A percentile compares a stretch with the other conserved stretches of the same genome.
These are phyloP conservation scores for Melolontha melolontha DNA, from an alignment of 2,888 invertebrate species.

Conservation along the genomic window DNA sequence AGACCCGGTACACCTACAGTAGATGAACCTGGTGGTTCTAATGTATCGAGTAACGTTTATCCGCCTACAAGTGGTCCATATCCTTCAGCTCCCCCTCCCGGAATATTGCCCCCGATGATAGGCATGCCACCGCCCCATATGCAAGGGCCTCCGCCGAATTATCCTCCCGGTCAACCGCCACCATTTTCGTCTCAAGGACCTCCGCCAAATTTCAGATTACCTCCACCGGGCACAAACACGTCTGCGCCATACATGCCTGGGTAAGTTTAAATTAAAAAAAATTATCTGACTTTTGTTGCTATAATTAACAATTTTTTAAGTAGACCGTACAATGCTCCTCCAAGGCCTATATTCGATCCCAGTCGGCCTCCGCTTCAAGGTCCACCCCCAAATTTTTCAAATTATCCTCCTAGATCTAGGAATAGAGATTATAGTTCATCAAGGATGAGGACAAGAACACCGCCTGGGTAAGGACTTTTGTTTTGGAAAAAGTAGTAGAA, in stretches of 20 bases:
- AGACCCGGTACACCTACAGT: slow-evolving; percentile 80
- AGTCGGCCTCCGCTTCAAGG: slow-evolving; percentile 60
- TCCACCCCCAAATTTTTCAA: slow-evolving; percentile 58
- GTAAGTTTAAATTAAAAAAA: slow-evolving; percentile 51
- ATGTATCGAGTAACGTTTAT: slow-evolving; percentile 35
- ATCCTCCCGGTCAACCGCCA: slow-evolving; percentile 53
- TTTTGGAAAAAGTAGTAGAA: neutral
- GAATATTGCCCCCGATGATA: slow-evolving; percentile 56
- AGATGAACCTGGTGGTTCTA: slow-evolving; percentile 67
- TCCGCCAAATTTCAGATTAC: slow-evolving; percentile 63
- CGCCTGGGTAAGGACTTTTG: slow-evolving; percentile 65
- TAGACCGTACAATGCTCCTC: slow-evolving; percentile 58
- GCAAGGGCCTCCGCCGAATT: slow-evolving; percentile 57
- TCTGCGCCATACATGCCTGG: slow-evolving; percentile 60
- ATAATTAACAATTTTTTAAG: slow-evolving; percentile 41
- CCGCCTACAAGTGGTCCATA: slow-evolving; percentile 46
- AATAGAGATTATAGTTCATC: slow-evolving; percentile 53
- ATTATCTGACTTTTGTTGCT: slow-evolving; percentile 14
- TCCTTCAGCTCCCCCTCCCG: slow-evolving; percentile 52
- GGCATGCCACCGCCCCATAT: slow-evolving; percentile 54
- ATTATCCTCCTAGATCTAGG: slow-evolving; percentile 53
- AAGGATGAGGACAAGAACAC: slow-evolving; percentile 63
- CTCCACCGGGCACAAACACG: slow-evolving; percentile 60
- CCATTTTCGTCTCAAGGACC: slow-evolving; percentile 59
- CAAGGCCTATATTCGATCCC: slow-evolving; percentile 61